Conservation (phyloP, 2,113 vertebrate species). For the Copsychus sechellarum region DNA sequence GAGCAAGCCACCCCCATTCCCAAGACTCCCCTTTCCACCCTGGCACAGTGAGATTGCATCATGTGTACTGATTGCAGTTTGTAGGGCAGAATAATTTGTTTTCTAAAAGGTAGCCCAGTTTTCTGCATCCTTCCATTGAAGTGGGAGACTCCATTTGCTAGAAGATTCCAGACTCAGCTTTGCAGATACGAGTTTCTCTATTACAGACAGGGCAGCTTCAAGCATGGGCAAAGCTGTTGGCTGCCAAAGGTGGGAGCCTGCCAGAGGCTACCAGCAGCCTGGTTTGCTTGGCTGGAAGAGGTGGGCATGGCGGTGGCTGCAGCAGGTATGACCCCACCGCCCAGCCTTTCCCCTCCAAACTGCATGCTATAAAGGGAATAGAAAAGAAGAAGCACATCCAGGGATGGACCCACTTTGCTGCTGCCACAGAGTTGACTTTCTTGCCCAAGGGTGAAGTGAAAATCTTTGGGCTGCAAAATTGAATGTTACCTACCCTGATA, state of each 20-base stretch:
- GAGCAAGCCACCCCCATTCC: background rate
- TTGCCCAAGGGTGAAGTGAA: background rate
- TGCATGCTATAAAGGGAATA: rapidly evolving
- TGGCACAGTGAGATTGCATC: background rate
- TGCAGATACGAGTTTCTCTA: background rate
- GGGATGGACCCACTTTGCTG: background rate
- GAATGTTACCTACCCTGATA: background rate
- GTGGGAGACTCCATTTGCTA: background rate
- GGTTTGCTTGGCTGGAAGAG: background rate
- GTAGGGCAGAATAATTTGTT: background rate
- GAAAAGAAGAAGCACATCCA: background rate
- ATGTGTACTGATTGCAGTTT: background rate
- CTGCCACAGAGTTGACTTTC: background rate
- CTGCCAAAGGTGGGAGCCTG: background rate
- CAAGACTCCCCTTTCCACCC: background rate
- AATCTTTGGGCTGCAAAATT: constrained; percentile 26
- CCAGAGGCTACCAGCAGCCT: background rate
- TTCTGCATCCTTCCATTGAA: background rate
- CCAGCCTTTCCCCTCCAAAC: background rate
- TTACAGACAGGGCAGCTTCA: background rate
- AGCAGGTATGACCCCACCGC: background rate
- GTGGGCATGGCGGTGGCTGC: background rate
- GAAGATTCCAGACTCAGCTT: background rate
- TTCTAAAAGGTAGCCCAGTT: background rate
- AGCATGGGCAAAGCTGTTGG: background rate